phyloP scores from a whole-genome alignment of 2,888 invertebrate species.

The Drosophila rubida region DNA sequence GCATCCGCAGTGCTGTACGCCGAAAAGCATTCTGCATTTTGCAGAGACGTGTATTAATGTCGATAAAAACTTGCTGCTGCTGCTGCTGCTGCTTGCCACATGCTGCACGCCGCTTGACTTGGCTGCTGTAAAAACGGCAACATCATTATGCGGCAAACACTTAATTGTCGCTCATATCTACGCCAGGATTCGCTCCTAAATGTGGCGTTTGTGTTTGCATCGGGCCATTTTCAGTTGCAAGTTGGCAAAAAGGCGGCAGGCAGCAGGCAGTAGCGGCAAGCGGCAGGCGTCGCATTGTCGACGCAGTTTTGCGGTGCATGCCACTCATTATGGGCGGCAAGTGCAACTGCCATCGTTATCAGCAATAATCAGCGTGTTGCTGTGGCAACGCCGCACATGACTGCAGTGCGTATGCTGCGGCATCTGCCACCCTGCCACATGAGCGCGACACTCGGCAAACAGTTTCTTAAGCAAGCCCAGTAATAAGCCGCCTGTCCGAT shows the following conservation, averaged over 20 bases:
- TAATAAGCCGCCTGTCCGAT: constrained; percentile 5
- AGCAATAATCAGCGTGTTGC: constrained; percentile 72
- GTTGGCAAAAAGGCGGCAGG: constrained; percentile 52
- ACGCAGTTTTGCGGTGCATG: constrained; percentile 39
- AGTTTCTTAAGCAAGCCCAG: background rate
- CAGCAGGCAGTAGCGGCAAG: constrained; percentile 13
- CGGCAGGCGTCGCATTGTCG: constrained; percentile 38
- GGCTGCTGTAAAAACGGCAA: constrained; percentile 68
- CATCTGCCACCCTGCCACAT: constrained; percentile 4
- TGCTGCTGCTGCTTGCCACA: constrained; percentile 23
- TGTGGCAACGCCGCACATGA: constrained; percentile 65
- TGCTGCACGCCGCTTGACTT: constrained; percentile 12
- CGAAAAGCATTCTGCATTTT: constrained; percentile 55
- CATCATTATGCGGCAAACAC: constrained; percentile 79
- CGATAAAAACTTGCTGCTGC: constrained; percentile 69
- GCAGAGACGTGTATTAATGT: constrained; percentile 57
- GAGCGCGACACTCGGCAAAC: constrained; percentile 16
- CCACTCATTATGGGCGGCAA: constrained; percentile 31
- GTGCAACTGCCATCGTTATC: constrained; percentile 63
- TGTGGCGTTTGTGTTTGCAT: constrained; percentile 30
- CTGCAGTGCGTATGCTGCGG: constrained; percentile 59
- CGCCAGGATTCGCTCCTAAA: constrained; percentile 41
- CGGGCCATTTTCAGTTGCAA: constrained; percentile 61
- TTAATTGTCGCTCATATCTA: constrained; percentile 77
- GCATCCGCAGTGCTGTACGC: constrained; percentile 39